Base-by-base conservation (phyloP, 2,797 vertebrate species). In the Premnoplex brunnescens region DNA sequence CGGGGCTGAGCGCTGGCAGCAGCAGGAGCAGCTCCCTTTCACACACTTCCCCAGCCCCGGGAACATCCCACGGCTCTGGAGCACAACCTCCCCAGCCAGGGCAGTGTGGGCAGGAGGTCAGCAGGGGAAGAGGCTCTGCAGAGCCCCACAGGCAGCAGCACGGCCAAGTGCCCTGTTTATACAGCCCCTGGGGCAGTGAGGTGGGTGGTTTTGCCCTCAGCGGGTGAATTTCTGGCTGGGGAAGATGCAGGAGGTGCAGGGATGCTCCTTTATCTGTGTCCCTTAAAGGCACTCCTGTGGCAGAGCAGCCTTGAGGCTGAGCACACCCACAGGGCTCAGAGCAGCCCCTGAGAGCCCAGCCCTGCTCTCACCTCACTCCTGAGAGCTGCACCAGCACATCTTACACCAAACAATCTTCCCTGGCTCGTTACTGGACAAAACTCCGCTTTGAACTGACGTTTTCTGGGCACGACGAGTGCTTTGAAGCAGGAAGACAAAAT, bases 381-480 rank as follows among this genome's bases (percentile, higher is more conserved):
- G 89, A 71, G 32, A 63, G 91, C 87, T 92, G 89, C 88, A 82
- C 71, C 7, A 26, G 87, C 34, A 66, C 48, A 78, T 94, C 80
- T 85, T 10, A 48, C 60, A 59, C 75, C 2, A 1, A 81, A 44
- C 83, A 67, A 77, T 85, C 83, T 75, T 86, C 93, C 77, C 73
- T 14, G 92, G n/a, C 91, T 95, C 88, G 59, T 96, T 93, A 92
- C 84, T 52, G 92, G 93, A 94, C 95, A 90, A 93, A 93, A 79
- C 89, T 87, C 23, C 1, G 1, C 85, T 93, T 90, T 46, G 91
- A 92, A 63, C 48, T 83, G 92, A 80, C 88, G 10, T 89, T 93
- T 97, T 95, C 96, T 82, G 84, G 95, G 86, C 86, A 91, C 19
- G 14, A 17, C 3, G n/a, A 87, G 76, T 32, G 89, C 91, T 74